These are phyloP conservation scores for Phrynocephalus vlangalii DNA, from an alignment of 2,797 vertebrate species.

Conservation along the genomic window DNA sequence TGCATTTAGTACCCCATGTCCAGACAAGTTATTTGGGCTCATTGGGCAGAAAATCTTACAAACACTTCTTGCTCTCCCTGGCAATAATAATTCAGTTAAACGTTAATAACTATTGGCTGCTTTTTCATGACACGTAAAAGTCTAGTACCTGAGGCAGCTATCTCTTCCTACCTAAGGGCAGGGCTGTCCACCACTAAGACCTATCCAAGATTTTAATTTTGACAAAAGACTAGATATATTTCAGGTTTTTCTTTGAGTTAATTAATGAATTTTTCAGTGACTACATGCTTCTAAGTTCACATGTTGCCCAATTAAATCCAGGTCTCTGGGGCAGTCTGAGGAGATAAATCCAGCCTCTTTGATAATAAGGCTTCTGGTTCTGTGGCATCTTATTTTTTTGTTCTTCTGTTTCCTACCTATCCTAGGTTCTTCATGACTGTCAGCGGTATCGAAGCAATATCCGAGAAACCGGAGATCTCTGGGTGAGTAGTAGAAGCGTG, in stretches of 20 bases:
- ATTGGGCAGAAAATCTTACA: not conserved
- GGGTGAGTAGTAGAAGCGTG: conserved; percentile 83
- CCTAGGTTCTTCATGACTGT: conserved; percentile 95
- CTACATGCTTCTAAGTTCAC: not conserved
- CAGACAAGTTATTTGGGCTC: not conserved
- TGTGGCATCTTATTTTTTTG: not conserved
- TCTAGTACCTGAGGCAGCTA: not conserved
- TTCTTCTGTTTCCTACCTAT: not conserved
- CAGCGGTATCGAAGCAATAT: conserved; percentile 92
- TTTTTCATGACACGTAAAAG: not conserved
- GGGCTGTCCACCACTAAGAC: too few species aligned
- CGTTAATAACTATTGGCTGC: not conserved
- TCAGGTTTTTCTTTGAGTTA: not conserved
- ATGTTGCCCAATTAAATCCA: not conserved
- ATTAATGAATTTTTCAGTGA: not conserved
- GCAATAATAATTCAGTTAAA: not conserved
- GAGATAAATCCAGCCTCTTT: not conserved
- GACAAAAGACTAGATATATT: not conserved
- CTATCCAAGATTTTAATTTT: too few species aligned
- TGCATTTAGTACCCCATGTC: not conserved
- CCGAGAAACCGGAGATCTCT: conserved; percentile 87
- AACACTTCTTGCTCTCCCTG: not conserved
- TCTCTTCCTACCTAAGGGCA: not conserved
- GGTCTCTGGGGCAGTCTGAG: not conserved
- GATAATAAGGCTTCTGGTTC: not conserved